Conservation (phyloP, 2,113 vertebrate species). For the Megatriorchis doriae region DNA sequence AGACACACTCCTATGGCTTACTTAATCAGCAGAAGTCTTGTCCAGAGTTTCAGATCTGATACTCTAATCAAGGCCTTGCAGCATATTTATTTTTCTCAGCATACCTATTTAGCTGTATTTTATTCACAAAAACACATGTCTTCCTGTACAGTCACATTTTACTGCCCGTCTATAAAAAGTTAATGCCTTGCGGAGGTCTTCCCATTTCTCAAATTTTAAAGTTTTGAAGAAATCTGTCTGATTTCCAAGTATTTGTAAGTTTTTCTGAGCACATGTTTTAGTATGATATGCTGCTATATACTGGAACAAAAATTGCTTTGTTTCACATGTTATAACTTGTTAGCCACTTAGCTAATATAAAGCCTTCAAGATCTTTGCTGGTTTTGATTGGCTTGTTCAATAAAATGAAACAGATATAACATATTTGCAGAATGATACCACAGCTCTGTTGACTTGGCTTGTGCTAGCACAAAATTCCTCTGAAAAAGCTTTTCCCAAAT, state of each 20-base stretch:
- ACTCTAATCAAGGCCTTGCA: neutral
- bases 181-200: neutral
- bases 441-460: conserved; percentile 22
- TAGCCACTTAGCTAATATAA: conserved; percentile 2
- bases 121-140: neutral
- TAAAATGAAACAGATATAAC: conserved; percentile 11
- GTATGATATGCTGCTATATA: neutral
- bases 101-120: neutral
- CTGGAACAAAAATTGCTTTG: neutral
- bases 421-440: conserved; percentile 38
- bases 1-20: neutral
- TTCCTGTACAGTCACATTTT: neutral
- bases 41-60: neutral
- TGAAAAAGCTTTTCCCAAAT: neutral
- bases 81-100: neutral
- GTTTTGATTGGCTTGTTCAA: neutral
- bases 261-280: neutral
- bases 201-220: neutral
- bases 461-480: neutral
- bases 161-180: neutral
- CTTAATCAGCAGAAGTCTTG: neutral
- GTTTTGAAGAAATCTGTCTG: neutral
- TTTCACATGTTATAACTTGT: conserved; percentile 2
- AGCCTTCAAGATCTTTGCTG: neutral
- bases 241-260: neutral